Evolutionary conservation across 2,797 vertebrate genomes (phyloP).

Genomic region (Fratercula arctica): DNA sequence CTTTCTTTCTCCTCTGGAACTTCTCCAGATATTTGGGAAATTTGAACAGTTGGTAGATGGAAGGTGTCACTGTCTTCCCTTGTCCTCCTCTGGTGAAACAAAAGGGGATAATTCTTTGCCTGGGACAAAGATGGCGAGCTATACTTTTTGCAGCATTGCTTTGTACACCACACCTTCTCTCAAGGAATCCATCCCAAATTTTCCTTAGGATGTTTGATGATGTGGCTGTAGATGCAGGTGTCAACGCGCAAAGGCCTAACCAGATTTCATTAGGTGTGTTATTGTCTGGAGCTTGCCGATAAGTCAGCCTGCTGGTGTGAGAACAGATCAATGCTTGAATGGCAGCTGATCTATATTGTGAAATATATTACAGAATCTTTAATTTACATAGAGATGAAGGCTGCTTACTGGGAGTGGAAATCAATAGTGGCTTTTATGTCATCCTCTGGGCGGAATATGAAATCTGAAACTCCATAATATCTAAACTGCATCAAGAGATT

Average conservation of each 20-base stretch:
- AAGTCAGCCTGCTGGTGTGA: not conserved
- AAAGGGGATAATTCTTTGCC: not conserved
- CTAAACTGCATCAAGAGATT: conserved; percentile 49
- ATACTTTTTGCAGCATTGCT: not conserved
- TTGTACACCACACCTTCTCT: not conserved
- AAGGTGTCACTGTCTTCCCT: not conserved
- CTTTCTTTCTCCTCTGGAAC: not conserved
- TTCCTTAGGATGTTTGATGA: not conserved
- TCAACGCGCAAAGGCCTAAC: not conserved
- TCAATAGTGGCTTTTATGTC: conserved; percentile 55
- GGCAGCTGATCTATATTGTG: conserved; percentile 35
- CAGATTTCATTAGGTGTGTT: not conserved
- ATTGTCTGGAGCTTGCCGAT: not conserved
- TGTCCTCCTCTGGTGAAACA: not conserved
- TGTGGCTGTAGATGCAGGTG: not conserved
- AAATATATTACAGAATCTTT: conserved; percentile 20
- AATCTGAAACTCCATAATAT: not conserved
- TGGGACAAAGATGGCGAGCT: not conserved
- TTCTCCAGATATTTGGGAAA: not conserved
- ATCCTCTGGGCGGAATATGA: conserved; percentile 18
- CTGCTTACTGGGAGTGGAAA: conserved; percentile 31
- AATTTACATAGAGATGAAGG: conserved; percentile 54
- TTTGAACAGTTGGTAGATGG: not conserved
- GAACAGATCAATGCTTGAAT: not conserved
- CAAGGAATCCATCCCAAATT: not conserved